phyloP scores from a whole-genome alignment of 2,888 invertebrate species.

The Xestia ashworthii region DNA sequence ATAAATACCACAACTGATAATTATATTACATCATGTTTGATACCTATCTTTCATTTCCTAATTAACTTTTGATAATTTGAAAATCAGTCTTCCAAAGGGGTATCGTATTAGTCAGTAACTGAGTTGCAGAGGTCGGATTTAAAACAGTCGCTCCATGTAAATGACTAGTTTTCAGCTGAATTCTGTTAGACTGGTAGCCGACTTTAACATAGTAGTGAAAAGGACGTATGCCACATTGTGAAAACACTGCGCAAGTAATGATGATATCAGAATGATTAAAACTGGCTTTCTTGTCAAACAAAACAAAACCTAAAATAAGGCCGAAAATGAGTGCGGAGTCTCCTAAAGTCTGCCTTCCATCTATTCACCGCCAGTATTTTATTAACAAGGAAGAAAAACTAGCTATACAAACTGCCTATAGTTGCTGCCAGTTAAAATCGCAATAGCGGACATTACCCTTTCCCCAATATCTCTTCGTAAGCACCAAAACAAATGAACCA shows the following conservation, averaged over 20 bases:
- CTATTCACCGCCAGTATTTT: neutral
- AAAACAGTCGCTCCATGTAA: neutral
- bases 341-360: neutral
- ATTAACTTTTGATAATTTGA: neutral
- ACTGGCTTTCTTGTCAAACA: neutral
- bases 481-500: no score
- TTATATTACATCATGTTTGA: slow-evolving; percentile 7
- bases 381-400: neutral
- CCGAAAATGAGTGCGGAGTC: neutral
- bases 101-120: neutral
- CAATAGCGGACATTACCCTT: no score
- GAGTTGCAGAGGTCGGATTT: neutral
- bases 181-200: neutral
- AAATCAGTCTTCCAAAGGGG: neutral
- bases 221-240: no score
- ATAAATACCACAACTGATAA: neutral
- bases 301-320: neutral
- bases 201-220: neutral
- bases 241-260: neutral
- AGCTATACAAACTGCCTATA: neutral
- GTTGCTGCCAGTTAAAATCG: no score
- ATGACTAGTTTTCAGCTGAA: neutral
- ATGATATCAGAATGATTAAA: neutral
- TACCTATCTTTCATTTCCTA: slow-evolving; percentile 3
- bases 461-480: no score